Base-by-base conservation (phyloP, 2,797 vertebrate species). In the Brachyrhaphis roseni region DNA sequence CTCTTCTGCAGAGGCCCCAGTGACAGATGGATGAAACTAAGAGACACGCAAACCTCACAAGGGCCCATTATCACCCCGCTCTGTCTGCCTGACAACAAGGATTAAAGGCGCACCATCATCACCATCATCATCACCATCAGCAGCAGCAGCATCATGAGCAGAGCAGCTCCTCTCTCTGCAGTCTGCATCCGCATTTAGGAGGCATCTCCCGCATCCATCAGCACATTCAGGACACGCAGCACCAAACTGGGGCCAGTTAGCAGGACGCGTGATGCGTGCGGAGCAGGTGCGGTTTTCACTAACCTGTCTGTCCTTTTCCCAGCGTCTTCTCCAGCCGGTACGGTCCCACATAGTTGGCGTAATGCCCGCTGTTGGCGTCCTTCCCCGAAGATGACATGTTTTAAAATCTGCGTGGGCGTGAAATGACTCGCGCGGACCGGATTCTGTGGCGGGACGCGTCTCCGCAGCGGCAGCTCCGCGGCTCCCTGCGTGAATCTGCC, bases 261-360 rank as follows among this genome's bases (percentile, higher is more conserved):
- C 15, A 4, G 23, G 41, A 81, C 23, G 20, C 78, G 23, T 82
- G 79, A 86, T 74, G 87, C 74, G 76, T 84, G 85, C 23, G 73
- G 16, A 64, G 49, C 83, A 47, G 76, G 84, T 79, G 82, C 75
- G 66, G 78, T 31, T 26, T 43, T 18, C 79, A 97, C 97, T 94
- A 93, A 99, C 98, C 98, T 98, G 98, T 99, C 97, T 99, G 98
- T 95, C 98, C 98, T 96, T 99, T 99, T 89, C 98, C 98, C 93
- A 99, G 96, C 92, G 98, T 99, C 96, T 99, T 99, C 96, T 99
- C 98, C 96, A 99, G 92, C 88, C 98, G 98, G 93, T 99, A 99
- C 87, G 98, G 98, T 97, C 98, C 98, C 95, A 99, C 98, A 95
- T 99, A 99, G 95, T 98, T 97, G 95, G 97, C 97, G 94, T 98